Evolutionary conservation across 1,140 invertebrate genomes (phyloP), one percentile per base, ranked within the genome.

Genomic region (Drosophila pseudoobscura): DNA sequence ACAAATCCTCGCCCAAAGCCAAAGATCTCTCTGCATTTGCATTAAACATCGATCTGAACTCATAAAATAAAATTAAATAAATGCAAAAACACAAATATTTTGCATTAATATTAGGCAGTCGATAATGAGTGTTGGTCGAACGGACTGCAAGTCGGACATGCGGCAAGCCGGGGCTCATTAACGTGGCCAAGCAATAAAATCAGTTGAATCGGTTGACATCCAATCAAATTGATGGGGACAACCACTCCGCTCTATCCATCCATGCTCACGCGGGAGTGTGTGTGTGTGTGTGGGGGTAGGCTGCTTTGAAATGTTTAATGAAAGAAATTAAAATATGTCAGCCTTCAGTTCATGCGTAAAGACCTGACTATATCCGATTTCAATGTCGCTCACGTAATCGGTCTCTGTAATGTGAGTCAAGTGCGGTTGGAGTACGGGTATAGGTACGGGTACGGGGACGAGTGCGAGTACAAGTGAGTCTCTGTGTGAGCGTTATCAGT

Each of bases 341-440:
- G 75, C 75, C 75, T 78, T 78, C 66, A 55, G 54, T 52, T 56
- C 75, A 77, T 65, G 74, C 75, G 75, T 77, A 74, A 73, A 74
- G 59, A 44, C 52, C 60, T 49, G 52, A 52, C 49, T 61, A 64
- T 62, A 80, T 76, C 46, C 64, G 17, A 69, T 73, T 80, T 85
- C 73, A 84, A 85, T 84, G 80, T 80, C 80, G 63, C 71, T 80
- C 80, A 85, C 80, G 80, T 84, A 85, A 61, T 74, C 59, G 71
- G 44, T 57, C 53, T 50, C 43, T 54, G 69, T 62, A 65, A 64
- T 61, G 57, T 47, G 41, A 54, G 22, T 70, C 47, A 62, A 46
- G 45, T 57, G 61, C 61, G 80, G 76, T 73, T 64, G 60, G 35
- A 39, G 11, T 39, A 39, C 31, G 8, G 31, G 2, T 31, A 31